These are phyloP conservation scores for Phytoseiulus persimilis DNA, from an alignment of 2,888 invertebrate genomes.

Conservation along the genomic window DNA sequence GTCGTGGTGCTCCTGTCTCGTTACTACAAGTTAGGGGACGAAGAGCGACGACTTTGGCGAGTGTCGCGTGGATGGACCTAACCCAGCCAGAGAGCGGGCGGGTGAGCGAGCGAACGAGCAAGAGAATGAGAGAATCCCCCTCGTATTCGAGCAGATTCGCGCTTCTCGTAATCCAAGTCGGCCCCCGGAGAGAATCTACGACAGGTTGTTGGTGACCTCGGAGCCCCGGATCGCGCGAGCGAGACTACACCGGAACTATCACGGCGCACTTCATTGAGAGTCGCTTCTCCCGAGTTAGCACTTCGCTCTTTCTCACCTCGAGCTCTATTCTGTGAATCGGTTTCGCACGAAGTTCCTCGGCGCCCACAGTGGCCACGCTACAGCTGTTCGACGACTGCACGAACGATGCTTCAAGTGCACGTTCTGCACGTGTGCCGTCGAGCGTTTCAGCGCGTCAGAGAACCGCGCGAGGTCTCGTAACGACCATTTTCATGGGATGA, in stretches of 20 bases:
- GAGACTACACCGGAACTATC: not conserved
- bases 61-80: not conserved
- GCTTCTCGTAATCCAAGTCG: not conserved
- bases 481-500: no score
- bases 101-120: not conserved
- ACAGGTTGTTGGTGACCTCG: conserved; percentile 5
- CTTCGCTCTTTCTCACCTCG: not conserved
- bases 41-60: not conserved
- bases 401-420: no score
- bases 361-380: no score
- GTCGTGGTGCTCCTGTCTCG: not conserved
- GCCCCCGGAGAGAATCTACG: not conserved
- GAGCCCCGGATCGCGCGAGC: not conserved
- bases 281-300: not conserved
- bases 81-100: not conserved
- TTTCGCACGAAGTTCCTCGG: not conserved
- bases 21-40: not conserved
- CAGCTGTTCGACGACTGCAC: no score
- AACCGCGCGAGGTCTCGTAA: no score
- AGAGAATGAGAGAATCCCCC: not conserved
- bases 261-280: not conserved
- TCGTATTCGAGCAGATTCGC: not conserved
- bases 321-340: not conserved
- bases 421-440: no score
- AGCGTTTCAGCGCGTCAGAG: no score